Evolutionary conservation across 2,888 invertebrate species (phyloP).

Genomic region (Scaptomyza cyrtandrae): DNA sequence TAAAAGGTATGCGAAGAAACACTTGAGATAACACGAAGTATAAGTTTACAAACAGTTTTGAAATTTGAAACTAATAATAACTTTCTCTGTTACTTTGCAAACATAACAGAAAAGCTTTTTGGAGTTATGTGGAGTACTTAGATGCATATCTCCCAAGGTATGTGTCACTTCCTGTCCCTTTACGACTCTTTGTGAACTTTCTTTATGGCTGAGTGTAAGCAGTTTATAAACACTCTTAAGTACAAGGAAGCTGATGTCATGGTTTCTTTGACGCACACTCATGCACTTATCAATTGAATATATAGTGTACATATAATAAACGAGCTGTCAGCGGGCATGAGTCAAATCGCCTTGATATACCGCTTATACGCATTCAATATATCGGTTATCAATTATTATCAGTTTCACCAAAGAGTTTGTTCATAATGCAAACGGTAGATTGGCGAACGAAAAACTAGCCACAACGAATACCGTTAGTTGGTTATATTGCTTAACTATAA

Average conservation of each 20-base stretch:
- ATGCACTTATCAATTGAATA: slow-evolving; percentile 48
- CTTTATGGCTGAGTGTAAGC: slow-evolving; percentile 7
- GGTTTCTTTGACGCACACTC: slow-evolving; percentile 19
- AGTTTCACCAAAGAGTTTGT: slow-evolving; percentile 48
- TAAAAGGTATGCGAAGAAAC: not conserved
- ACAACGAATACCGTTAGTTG: slow-evolving; percentile 34
- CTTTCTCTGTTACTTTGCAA: too few relatives aligned
- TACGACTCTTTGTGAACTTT: slow-evolving; percentile 19
- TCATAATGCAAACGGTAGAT: slow-evolving; percentile 33
- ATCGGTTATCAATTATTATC: slow-evolving; percentile 65
- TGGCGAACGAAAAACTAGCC: slow-evolving; percentile 19
- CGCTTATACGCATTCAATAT: slow-evolving; percentile 36
- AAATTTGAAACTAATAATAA: too few relatives aligned
- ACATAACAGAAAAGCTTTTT: not conserved
- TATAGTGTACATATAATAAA: slow-evolving; percentile 32
- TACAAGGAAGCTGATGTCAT: slow-evolving; percentile 59
- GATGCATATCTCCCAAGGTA: not conserved
- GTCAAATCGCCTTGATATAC: slow-evolving; percentile 51
- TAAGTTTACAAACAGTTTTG: too few relatives aligned
- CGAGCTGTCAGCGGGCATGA: slow-evolving; percentile 48
- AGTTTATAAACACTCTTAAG: slow-evolving; percentile 12
- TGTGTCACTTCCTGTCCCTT: slow-evolving; percentile 50
- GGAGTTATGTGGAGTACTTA: not conserved
- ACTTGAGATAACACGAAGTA: not conserved
- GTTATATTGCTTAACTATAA: slow-evolving; percentile 27